Base-by-base conservation (phyloP, 1,140 invertebrate species). In the Ostrea edulis region DNA sequence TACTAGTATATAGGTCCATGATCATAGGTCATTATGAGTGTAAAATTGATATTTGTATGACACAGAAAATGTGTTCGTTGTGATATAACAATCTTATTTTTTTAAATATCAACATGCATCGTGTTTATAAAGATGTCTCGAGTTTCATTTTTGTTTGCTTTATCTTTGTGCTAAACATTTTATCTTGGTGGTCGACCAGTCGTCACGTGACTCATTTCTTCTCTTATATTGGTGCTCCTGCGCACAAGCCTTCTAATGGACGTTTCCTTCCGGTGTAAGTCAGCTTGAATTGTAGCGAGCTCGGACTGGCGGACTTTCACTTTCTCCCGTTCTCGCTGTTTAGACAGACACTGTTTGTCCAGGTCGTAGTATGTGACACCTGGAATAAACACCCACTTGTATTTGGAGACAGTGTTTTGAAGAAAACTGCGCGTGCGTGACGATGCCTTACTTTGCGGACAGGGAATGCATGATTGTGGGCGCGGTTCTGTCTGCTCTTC, bases 371-470 rank as follows among this genome's bases (percentile, higher is more conserved):
- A 29, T 0, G 68, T 35, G 3, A 77, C 29, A 29, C 68, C 68
- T 11, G 68, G 68, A 11, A 77, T 77, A 35, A 77, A 77, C 12
- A 77, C 68, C 68, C 68, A 77, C 29, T 17, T 77, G 25, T 77
- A 77, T 35, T 77, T 77, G 17, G 68, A 77, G 12, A 77, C 68
- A 77, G 68, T 77, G 29, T 77, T 77, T 77, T 77, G 68, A 29
- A 77, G 68, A 25, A 77, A 77, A 35, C 29, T 29, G 25, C 68
- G 68, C 25, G 68, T 77, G 68, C 68, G 68, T 77, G 29, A 35
- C 0, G 68, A 77, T 44, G 68, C 68, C 25, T 11, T 3, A 29
- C 29, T 77, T 25, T 25, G 68, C 12, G 68, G 25, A 3, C 12
- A 8, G 14, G 14, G 29, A 14, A 77, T 22, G 17, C 68, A 17